phyloP scores from a whole-genome alignment of 2,113 vertebrate species.

The Seriola aureovittata region DNA sequence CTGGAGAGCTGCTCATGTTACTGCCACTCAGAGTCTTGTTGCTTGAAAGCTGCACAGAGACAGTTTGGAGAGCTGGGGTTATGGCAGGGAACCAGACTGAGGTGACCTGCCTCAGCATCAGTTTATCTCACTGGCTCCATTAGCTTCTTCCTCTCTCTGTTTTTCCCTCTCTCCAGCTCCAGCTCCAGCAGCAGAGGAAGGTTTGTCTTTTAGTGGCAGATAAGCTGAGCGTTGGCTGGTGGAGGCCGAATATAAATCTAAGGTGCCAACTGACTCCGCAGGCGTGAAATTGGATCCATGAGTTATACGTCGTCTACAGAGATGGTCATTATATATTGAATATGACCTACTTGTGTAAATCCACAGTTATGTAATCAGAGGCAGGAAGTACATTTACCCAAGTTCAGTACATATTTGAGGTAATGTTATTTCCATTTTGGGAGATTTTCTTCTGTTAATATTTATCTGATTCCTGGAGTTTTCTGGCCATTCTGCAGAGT shows the following conservation, averaged over 20 bases:
- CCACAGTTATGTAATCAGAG: neutral
- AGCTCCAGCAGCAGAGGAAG: neutral
- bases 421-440: neutral
- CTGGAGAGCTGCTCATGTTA: conserved; percentile 10
- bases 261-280: neutral
- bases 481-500: neutral
- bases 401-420: neutral
- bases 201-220: neutral
- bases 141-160: neutral
- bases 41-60: neutral
- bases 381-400: neutral
- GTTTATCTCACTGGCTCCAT: conserved; percentile 27
- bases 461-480: neutral
- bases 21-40: conserved; percentile 6
- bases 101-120: conserved; percentile 31
- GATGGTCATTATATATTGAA: neutral
- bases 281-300: conserved; percentile 30
- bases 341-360: neutral
- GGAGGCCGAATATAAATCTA: conserved; percentile 2
- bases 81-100: conserved; percentile 33
- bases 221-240: neutral
- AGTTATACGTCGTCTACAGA: neutral
- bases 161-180: neutral
- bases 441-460: neutral
- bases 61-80: conserved; percentile 23